Conservation (phyloP, 1,140 invertebrate species). For the Drosophila pseudoananassae region DNA sequence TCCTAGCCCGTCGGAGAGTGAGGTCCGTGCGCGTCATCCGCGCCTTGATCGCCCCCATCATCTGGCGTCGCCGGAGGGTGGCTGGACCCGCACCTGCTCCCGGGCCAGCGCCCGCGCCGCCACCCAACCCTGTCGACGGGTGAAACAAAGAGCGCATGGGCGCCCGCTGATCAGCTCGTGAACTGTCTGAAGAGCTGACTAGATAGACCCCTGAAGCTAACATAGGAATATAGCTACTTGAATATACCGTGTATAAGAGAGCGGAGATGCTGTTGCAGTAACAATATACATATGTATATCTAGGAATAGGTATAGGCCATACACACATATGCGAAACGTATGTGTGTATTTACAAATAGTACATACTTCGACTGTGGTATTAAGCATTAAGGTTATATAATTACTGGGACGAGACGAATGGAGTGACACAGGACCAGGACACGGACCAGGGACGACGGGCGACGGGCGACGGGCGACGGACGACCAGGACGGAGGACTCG, state of each 20-base stretch:
- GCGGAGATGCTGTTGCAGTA: conserved; percentile 72
- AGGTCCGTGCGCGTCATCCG: conserved; percentile 20
- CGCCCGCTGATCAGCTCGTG: conserved; percentile 10
- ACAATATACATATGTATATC: conserved; percentile 69
- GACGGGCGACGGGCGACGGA: too few relatives aligned
- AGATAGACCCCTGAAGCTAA: conserved; percentile 18
- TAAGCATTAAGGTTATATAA: conserved; percentile 81
- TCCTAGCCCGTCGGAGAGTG: conserved; percentile 32
- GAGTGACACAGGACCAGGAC: conserved; percentile 1
- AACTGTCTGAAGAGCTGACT: conserved; percentile 6
- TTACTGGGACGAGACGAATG: conserved; percentile 32
- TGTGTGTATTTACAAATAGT: conserved; percentile 59
- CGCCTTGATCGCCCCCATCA: conserved; percentile 29
- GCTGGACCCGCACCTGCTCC: not conserved
- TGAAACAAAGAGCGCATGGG: conserved; percentile 9
- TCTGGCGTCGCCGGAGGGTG: conserved; percentile 28
- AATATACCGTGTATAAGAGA: conserved; percentile 78
- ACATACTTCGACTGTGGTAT: conserved; percentile 84
- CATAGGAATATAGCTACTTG: conserved; percentile 39
- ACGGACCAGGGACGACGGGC: not conserved
- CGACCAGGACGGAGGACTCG: not conserved
- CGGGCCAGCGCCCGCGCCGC: not conserved
- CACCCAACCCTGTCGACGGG: conserved; percentile 8
- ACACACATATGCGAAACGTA: conserved; percentile 47
- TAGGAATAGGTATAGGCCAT: conserved; percentile 50